These are phyloP conservation scores for Drosophila burlai DNA, from an alignment of 1,140 invertebrate species.

Conservation along the genomic window DNA sequence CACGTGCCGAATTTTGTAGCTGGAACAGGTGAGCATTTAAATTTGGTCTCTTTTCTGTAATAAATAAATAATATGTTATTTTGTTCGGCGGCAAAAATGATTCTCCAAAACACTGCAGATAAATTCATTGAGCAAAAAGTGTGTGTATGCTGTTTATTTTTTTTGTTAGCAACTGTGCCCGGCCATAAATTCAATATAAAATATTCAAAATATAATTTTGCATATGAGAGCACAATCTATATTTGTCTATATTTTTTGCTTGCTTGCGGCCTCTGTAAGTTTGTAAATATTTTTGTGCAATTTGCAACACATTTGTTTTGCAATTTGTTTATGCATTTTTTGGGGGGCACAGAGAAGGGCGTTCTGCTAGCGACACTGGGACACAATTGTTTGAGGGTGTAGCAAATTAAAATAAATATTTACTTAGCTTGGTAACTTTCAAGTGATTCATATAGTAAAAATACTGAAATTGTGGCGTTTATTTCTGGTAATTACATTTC, in stretches of 20 bases:
- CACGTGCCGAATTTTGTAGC: conserved; percentile 50
- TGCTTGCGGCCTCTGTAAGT: conserved; percentile 27
- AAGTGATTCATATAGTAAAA: conserved; percentile 2
- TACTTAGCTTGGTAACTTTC: conserved; percentile 1
- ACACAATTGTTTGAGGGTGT: neutral
- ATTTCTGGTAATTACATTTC: neutral
- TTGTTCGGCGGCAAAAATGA: conserved; percentile 37
- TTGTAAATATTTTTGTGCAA: conserved; percentile 57
- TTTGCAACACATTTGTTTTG: conserved; percentile 43
- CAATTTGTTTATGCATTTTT: conserved; percentile 46
- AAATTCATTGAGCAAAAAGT: conserved; percentile 40
- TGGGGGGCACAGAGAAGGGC: neutral
- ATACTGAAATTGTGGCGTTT: neutral
- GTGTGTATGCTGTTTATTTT: conserved; percentile 3
- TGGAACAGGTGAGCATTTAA: conserved; percentile 42
- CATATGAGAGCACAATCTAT: conserved; percentile 34
- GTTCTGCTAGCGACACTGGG: conserved; percentile 7
- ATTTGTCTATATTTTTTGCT: conserved; percentile 22
- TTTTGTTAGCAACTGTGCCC: conserved; percentile 19
- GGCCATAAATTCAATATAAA: conserved; percentile 51
- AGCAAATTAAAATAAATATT: conserved; percentile 11
- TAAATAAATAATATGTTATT: conserved; percentile 47
- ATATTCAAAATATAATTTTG: conserved; percentile 57
- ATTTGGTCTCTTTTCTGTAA: conserved; percentile 39
- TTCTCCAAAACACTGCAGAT: conserved; percentile 44